Conservation (phyloP, 2,888 invertebrate genomes). For the Eretmocerus hayati region DNA sequence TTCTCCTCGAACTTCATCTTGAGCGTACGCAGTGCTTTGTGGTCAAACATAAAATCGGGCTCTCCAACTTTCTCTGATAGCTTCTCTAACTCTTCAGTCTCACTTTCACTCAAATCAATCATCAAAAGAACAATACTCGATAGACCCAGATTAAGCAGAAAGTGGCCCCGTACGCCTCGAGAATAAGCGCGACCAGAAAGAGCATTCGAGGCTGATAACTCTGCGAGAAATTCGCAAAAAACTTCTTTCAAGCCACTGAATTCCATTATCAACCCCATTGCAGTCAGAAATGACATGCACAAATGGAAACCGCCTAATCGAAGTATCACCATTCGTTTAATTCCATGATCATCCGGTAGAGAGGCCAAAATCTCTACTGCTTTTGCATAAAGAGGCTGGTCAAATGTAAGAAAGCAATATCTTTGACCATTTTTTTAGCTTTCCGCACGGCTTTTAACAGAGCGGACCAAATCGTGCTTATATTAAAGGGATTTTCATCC, state of each 20-base stretch:
- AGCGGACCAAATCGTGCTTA: conserved; percentile 20
- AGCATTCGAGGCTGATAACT: conserved; percentile 23
- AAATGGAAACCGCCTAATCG: conserved; percentile 31
- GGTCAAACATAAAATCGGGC: not conserved
- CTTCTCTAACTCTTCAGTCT: not conserved
- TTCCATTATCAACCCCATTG: conserved; percentile 26
- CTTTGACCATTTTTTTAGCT: conserved; percentile 11
- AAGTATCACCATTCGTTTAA: conserved; percentile 19
- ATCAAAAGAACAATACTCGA: conserved; percentile 8
- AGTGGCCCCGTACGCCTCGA: conserved; percentile 22
- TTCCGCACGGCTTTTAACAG: conserved; percentile 15
- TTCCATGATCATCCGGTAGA: conserved; percentile 2
- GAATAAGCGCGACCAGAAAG: conserved; percentile 23
- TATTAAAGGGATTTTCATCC: conserved; percentile 18
- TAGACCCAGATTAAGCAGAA: conserved; percentile 21
- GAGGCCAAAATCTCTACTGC: conserved; percentile 14
- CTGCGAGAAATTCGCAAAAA: conserved; percentile 8
- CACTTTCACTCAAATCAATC: not conserved
- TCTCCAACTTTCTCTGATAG: not conserved
- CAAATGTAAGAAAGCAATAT: conserved; percentile 20
- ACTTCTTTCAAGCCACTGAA: conserved; percentile 24
- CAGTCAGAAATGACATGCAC: conserved; percentile 23
- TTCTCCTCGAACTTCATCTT: not conserved
- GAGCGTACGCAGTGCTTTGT: not conserved
- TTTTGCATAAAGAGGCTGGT: conserved; percentile 24